These are phyloP conservation scores for Lysiphlebus fabarum DNA, from an alignment of 1,140 invertebrate species.

Conservation along the genomic window DNA sequence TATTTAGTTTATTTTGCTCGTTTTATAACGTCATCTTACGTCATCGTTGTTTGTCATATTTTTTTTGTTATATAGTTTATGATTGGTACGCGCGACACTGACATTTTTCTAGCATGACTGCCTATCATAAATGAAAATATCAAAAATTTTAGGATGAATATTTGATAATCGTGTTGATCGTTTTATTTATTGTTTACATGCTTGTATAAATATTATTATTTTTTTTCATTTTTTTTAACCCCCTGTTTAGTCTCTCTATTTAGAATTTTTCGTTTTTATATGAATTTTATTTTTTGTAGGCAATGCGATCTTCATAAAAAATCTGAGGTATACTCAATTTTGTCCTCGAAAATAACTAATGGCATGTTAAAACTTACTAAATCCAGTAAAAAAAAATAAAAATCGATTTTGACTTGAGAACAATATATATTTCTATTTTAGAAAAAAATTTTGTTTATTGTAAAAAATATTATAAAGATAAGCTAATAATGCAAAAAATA, in stretches of 20 bases:
- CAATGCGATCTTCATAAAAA: too few species aligned
- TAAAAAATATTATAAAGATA: too few species aligned
- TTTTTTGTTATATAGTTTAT: conserved; percentile 23
- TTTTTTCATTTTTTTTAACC: not conserved
- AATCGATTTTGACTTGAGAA: too few species aligned
- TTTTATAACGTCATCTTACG: not conserved
- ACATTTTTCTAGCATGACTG: conserved; percentile 4
- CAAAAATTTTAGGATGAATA: not conserved
- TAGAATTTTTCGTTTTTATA: not conserved
- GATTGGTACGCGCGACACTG: conserved; percentile 1
- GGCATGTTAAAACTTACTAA: too few species aligned
- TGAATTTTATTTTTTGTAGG: too few species aligned
- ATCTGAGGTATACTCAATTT: too few species aligned
- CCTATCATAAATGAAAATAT: not conserved
- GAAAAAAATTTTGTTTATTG: too few species aligned
- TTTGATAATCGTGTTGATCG: not conserved
- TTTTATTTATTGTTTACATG: not conserved
- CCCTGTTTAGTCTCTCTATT: not conserved
- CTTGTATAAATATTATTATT: not conserved
- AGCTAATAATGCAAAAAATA: too few species aligned
- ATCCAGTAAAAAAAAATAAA: too few species aligned
- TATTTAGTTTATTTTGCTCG: conserved; percentile 20
- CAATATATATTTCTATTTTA: too few species aligned
- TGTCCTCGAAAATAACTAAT: too few species aligned
- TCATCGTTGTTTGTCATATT: conserved; percentile 15